phyloP scores from a whole-genome alignment of 2,888 invertebrate genomes.

The Lepidocyrtoides sp. region DNA sequence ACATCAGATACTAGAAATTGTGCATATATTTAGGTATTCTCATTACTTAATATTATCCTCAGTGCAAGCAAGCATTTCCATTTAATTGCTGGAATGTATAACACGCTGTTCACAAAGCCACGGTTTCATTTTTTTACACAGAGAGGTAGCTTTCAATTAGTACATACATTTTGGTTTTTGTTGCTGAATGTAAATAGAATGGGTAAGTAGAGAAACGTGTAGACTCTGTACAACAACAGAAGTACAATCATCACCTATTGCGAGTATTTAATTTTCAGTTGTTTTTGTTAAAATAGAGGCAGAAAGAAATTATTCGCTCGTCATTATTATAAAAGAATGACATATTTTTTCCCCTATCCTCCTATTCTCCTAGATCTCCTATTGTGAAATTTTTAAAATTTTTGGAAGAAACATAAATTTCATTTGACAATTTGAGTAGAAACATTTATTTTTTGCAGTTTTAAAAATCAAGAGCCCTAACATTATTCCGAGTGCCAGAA shows the following conservation, averaged over 20 bases:
- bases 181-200: background rate
- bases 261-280: background rate
- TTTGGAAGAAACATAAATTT: no score
- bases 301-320: background rate
- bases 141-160: slow-evolving; percentile 23
- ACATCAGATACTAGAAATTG: no score
- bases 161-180: background rate
- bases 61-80: background rate
- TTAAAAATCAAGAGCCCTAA: no score
- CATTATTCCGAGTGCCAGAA: no score
- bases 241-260: background rate
- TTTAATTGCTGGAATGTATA: background rate
- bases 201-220: background rate
- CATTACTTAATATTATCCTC: background rate
- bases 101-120: background rate
- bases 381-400: no score
- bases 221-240: background rate
- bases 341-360: no score
- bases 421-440: no score
- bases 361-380: no score
- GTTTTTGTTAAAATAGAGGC: slow-evolving; percentile 9
- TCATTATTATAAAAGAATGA: no score
- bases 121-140: no score
- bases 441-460: no score
- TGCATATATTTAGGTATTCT: background rate